Evolutionary conservation across 2,113 vertebrate genomes (phyloP), one percentile per base, ranked within the genome.

Genomic region (Mus pahari): DNA sequence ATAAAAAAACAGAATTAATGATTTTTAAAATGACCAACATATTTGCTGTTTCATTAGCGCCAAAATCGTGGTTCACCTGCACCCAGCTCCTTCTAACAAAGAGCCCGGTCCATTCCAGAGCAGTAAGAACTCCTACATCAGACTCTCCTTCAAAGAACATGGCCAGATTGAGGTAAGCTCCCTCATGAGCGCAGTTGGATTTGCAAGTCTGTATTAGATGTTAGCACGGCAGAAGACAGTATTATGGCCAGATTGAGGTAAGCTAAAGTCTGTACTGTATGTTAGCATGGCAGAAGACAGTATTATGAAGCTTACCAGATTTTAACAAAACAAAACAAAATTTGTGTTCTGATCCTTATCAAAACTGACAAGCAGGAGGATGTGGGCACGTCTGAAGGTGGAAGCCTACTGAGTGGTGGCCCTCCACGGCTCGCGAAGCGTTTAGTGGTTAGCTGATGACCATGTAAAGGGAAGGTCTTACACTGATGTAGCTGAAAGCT

Each of bases 121-220:
- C 60, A 99, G 99, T 98, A 99, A 99, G 97, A 99, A 99, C 91
- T 99, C 99, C 78, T 99, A 99, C 71, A 98, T 99, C 97, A 99
- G 99, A 92, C 98, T 99, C 94, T 99, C 99, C 83, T 99, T 99
- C 98, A 99, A 99, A 98, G 99, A 99, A 92, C 99, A 99, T 93
- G 99, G 99, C 5, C 99, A 99, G 98, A 99, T 99, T 95, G 99
- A 99, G 98, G 99, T 99, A 97, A 97, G 97, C 96, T 42, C 93
- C 66, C 36, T 2, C 66, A 20, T 55, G n/a, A 7, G 24, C 62
- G 42, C 83, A 39, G 48, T 8, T 68, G 26, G 45, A 48, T 55
- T 53, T 36, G 36, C 64, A 86, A 6, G 16, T 45, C 6, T 64
- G 24, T 9, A 9, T 55, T 73, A 6, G 81, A 16, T 12, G 7